These are phyloP conservation scores for Scaptomyza pallida DNA, from an alignment of 1,140 invertebrate species.

Conservation along the genomic window DNA sequence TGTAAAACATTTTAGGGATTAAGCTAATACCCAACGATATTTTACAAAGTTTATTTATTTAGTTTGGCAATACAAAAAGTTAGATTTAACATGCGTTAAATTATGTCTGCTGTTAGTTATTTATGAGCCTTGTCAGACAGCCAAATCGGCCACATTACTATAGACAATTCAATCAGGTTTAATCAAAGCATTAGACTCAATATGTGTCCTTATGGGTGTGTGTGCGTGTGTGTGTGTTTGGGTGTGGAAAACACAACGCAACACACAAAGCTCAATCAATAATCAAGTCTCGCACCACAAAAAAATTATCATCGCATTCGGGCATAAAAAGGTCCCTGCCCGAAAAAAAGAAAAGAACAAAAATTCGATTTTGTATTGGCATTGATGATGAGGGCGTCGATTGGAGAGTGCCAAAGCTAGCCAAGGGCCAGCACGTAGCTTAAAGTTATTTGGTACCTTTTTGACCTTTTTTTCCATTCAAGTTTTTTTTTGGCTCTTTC, in stretches of 20 bases:
- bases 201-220: conserved; percentile 16
- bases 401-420: conserved; percentile 8
- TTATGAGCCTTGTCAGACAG: conserved; percentile 42
- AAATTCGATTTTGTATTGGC: conserved; percentile 70
- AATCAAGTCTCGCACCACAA: conserved; percentile 45
- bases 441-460: conserved; percentile 74
- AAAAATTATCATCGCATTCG: conserved; percentile 52
- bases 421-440: conserved; percentile 41
- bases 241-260: conserved; percentile 20
- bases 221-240: conserved; percentile 14
- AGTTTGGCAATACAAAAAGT: conserved; percentile 4
- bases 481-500: conserved; percentile 28
- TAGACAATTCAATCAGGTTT: conserved; percentile 78
- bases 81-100: conserved; percentile 20
- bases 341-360: conserved; percentile 26
- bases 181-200: conserved; percentile 69
- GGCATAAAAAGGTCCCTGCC: conserved; percentile 61
- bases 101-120: conserved; percentile 35
- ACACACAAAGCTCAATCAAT: conserved; percentile 68
- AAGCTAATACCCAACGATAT: too few species aligned
- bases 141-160: conserved; percentile 51
- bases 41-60: not conserved
- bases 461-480: conserved; percentile 62
- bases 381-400: conserved; percentile 66
- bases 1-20: too few species aligned